Evolutionary conservation across 2,888 invertebrate species (phyloP), one percentile per base, ranked within the genome.

Genomic region (Odontomyia ornata): DNA sequence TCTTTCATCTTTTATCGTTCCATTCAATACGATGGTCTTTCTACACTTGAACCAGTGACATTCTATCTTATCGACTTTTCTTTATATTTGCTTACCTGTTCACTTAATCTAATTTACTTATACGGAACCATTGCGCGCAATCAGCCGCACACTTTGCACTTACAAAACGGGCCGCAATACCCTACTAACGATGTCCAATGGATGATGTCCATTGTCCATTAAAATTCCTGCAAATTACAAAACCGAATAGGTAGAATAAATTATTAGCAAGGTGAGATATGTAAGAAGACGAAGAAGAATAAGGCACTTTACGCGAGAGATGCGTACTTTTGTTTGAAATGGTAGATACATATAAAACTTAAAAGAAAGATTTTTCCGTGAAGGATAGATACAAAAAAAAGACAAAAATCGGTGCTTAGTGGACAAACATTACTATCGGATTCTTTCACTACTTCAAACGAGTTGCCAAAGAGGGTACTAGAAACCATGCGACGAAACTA

Each of bases 211-310:
- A 60, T 15, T 73, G 43, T 57, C 73, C 73, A 73, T 73, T 73
- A 73, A 73, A 57, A 73, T 73, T 73, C 73, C 73, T 60, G 73
- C 73, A 73, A 73, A 73, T 73, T 73, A 73, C 73, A 36, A 73
- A 73, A 73, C 73, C 73, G 73, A 73, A 73, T 60, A 25, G 15
- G 46, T 25, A 36, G 47, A 56, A 56, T 72, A 30, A 67, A 67
- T 67, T 67, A 67, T 23, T 21, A 23, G 27, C 9, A 36, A 64
- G 30, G 64, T 1, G 64, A 60, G 21, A 36, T 36, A 60, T 60
- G n/a, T n/a, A n/a, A n/a, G n/a, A n/a, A n/a, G n/a, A n/a, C n/a
- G n/a, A n/a, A n/a, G n/a, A 60, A 60, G 57, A 21, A 60, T 23
- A n/a, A n/a, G n/a, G n/a, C 23, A 23, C 57, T 23, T 60, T 36